These are phyloP conservation scores for Cassiopea andromeda DNA, from an alignment of 30 jellyfish, hydroid and myxozoan genomes.

Conservation along the genomic window DNA sequence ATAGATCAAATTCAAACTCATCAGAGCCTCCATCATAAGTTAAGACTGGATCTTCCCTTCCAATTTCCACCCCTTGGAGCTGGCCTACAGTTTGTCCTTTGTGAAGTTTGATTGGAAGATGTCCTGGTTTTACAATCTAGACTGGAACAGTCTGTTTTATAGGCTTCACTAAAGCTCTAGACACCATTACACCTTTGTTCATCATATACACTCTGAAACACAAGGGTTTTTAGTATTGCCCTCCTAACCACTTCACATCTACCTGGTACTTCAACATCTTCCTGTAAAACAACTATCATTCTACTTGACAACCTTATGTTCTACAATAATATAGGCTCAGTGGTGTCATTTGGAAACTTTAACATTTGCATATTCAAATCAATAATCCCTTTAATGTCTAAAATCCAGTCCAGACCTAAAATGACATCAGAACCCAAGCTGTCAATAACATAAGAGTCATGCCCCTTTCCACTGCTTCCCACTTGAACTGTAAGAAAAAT, in stretches of 20 bases:
- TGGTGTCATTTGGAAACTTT: slow-evolving; percentile 26
- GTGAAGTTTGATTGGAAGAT: slow-evolving; percentile 37
- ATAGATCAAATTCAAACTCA: neutral
- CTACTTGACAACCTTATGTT: slow-evolving; percentile 1
- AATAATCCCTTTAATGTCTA: slow-evolving; percentile 6
- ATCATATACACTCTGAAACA: slow-evolving; percentile 28
- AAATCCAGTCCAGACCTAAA: slow-evolving; percentile 34
- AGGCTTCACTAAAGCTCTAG: slow-evolving; percentile 42
- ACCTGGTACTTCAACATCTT: slow-evolving; percentile 46
- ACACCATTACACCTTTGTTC: slow-evolving; percentile 43
- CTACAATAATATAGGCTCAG: slow-evolving; percentile 10
- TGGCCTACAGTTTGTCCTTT: slow-evolving; percentile 53
- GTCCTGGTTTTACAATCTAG: slow-evolving; percentile 33
- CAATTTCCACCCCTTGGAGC: slow-evolving; percentile 10
- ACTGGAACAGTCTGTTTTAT: slow-evolving; percentile 17
- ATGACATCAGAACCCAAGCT: slow-evolving; percentile 22
- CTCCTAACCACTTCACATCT: slow-evolving; percentile 39
- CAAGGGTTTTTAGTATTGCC: slow-evolving; percentile 18
- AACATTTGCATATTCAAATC: neutral
- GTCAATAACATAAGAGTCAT: slow-evolving; percentile 19
- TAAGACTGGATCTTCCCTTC: slow-evolving; percentile 20
- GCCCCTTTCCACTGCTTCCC: slow-evolving; percentile 19
- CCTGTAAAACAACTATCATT: slow-evolving; percentile 40
- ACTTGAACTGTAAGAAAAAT: slow-evolving; percentile 14
- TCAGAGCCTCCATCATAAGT: neutral